phyloP scores from a whole-genome alignment of 2,797 vertebrate species.

The Takifugu ocellatus region DNA sequence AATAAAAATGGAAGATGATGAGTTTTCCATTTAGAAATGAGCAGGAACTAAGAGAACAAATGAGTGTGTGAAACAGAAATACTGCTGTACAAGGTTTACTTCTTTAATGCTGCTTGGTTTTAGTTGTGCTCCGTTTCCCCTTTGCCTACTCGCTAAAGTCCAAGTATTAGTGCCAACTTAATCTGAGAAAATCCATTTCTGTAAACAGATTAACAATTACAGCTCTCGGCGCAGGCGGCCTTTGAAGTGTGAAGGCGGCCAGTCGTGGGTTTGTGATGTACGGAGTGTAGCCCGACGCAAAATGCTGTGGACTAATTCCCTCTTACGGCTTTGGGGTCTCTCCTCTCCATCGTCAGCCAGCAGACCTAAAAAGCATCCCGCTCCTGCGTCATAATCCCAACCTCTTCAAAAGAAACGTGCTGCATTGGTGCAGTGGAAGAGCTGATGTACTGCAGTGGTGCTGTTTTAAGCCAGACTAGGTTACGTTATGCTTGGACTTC shows the following conservation, averaged over 20 bases:
- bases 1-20: background rate
- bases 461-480: background rate
- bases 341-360: slow-evolving; percentile 21
- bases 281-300: slow-evolving; percentile 25
- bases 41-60: slow-evolving; percentile 12
- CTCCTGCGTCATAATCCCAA: slow-evolving; percentile 32
- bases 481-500: no score
- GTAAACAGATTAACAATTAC: slow-evolving; percentile 60
- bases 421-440: slow-evolving; percentile 17
- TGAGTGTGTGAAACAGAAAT: slow-evolving; percentile 3
- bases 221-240: slow-evolving; percentile 38
- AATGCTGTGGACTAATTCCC: slow-evolving; percentile 23
- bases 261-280: slow-evolving; percentile 27
- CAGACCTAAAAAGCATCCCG: slow-evolving; percentile 26
- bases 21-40: slow-evolving; percentile 2
- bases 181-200: slow-evolving; percentile 45
- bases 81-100: slow-evolving; percentile 3
- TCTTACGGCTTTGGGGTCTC: slow-evolving; percentile 29
- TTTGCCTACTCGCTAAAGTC: slow-evolving; percentile 6
- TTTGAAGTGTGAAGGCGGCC: slow-evolving; percentile 54
- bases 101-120: slow-evolving; percentile 20
- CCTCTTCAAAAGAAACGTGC: slow-evolving; percentile 15
- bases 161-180: slow-evolving; percentile 46
- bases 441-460: slow-evolving; percentile 21
- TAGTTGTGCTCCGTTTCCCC: background rate